These are phyloP conservation scores for Lasioglossum oenotherae DNA, from an alignment of 2,888 invertebrate species.

Conservation along the genomic window DNA sequence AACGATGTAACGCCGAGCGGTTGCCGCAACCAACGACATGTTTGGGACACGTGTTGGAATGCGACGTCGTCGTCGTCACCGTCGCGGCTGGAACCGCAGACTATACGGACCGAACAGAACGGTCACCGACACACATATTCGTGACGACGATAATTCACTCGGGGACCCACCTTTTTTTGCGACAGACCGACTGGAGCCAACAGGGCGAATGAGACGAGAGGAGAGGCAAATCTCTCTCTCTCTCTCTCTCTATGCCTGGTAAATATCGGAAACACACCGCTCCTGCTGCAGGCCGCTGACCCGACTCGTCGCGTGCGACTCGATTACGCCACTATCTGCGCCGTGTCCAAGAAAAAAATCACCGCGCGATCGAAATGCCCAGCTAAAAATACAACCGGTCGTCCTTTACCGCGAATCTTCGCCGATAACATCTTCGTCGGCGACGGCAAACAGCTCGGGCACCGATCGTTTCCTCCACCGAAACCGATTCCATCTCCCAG, in stretches of 20 bases:
- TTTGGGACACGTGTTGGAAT: slow-evolving; percentile 58
- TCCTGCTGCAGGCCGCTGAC: slow-evolving; percentile 59
- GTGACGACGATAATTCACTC: slow-evolving; percentile 57
- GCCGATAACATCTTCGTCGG: slow-evolving; percentile 9
- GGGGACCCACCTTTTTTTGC: slow-evolving; percentile 40
- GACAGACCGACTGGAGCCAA: not conserved
- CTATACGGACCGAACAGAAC: not conserved
- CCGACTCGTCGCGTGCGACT: slow-evolving; percentile 62
- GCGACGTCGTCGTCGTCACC: slow-evolving; percentile 21
- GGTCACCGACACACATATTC: not conserved
- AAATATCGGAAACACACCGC: slow-evolving; percentile 60
- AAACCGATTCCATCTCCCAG: not conserved
- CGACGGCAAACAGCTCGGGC: not conserved
- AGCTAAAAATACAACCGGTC: slow-evolving; percentile 49
- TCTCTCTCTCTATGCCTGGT: slow-evolving; percentile 5
- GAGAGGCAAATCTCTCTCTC: slow-evolving; percentile 36
- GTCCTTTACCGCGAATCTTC: not conserved
- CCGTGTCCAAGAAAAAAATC: slow-evolving; percentile 54
- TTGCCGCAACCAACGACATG: slow-evolving; percentile 37
- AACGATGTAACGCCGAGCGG: slow-evolving; percentile 26
- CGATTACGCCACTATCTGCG: slow-evolving; percentile 55
- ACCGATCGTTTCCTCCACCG: not conserved
- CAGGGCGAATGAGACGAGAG: not conserved
- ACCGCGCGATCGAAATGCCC: slow-evolving; percentile 60
- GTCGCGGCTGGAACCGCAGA: not conserved